A percentile compares a stretch with the other conserved stretches of the same genome.
These are phyloP conservation scores for Cavia porcellus DNA, from an alignment of 2,113 vertebrate species.

Conservation along the genomic window DNA sequence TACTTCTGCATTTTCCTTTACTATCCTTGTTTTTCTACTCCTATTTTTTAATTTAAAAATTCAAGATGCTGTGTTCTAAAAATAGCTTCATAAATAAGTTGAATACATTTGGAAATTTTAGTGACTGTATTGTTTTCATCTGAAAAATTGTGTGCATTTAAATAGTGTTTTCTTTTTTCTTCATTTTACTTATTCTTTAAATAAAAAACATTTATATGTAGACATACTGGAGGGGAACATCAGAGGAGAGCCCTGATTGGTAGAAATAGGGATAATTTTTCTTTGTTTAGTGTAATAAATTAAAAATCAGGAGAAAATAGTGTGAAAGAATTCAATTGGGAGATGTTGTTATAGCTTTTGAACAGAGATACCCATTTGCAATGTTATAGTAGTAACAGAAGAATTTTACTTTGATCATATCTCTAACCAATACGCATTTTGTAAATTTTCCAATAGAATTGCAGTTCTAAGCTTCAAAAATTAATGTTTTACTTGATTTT, in stretches of 20 bases:
- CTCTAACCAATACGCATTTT: background rate
- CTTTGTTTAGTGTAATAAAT: background rate
- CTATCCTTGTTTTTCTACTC: background rate
- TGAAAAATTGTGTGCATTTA: background rate
- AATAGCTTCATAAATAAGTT: background rate
- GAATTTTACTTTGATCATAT: background rate
- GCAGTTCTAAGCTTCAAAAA: background rate
- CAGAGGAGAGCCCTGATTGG: background rate
- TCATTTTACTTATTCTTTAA: background rate
- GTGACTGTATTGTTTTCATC: background rate
- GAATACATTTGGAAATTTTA: background rate
- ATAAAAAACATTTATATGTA: background rate
- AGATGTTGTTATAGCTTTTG: background rate
- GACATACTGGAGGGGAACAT: background rate
- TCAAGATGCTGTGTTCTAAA: background rate
- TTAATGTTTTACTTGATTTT: background rate
- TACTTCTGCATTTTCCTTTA: background rate
- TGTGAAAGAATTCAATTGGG: background rate
- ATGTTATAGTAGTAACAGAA: background rate
- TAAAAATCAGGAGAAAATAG: background rate
- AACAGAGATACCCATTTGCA: background rate
- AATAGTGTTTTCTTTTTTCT: background rate
- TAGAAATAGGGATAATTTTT: background rate
- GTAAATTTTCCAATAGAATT: background rate
- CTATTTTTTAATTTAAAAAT: slow-evolving; percentile 9